phyloP scores from a whole-genome alignment of 2,797 vertebrate species.

The Siniperca undulata region DNA sequence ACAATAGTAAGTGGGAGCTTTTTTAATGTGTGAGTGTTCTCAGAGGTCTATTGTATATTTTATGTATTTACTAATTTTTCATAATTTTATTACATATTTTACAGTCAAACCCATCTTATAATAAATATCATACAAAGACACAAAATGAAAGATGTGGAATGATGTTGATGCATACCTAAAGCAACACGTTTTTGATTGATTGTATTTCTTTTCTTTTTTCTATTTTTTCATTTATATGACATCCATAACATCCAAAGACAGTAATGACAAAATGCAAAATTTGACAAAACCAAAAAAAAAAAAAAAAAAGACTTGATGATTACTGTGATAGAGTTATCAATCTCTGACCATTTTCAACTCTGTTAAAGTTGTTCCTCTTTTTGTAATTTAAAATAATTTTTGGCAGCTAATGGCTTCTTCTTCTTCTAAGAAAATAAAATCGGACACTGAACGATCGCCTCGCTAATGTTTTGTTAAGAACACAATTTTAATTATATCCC shows the following conservation, averaged over 20 bases:
- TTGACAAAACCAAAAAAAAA: background rate
- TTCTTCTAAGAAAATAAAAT: background rate
- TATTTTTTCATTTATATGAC: background rate
- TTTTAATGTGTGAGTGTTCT: background rate
- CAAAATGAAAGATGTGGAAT: background rate
- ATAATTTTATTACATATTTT: background rate
- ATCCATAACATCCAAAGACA: background rate
- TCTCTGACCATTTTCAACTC: background rate
- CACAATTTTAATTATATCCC: slow-evolving; percentile 17
- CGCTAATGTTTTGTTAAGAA: background rate
- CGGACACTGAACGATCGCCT: background rate
- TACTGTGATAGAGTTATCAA: background rate
- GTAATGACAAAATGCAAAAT: background rate
- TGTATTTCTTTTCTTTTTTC: background rate
- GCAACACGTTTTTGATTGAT: background rate
- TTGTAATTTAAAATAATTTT: background rate
- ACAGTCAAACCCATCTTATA: background rate
- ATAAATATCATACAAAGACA: background rate
- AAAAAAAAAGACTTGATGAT: background rate
- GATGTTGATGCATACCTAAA: background rate
- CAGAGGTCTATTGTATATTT: background rate
- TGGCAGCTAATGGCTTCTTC: background rate
- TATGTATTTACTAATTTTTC: background rate
- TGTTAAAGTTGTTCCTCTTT: background rate
- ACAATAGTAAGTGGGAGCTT: background rate